These are phyloP conservation scores for Enteromius radiatus DNA, from an alignment of 2,797 vertebrate species.

Conservation along the genomic window DNA sequence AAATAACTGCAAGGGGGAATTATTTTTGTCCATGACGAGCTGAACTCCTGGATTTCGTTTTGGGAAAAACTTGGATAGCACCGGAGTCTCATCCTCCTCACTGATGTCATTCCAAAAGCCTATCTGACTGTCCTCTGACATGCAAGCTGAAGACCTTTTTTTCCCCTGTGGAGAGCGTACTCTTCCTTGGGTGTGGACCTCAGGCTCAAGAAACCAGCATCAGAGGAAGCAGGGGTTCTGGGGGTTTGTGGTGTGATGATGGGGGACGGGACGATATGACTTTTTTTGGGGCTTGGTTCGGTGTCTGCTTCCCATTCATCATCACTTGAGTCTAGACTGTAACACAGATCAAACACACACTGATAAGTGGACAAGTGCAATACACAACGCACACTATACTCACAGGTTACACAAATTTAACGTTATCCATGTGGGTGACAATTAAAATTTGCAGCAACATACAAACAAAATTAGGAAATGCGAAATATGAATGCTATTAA, in stretches of 20 bases:
- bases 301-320: background rate
- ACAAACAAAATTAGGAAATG: too few species aligned
- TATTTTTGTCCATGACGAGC: background rate
- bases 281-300: background rate
- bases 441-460: too few species aligned
- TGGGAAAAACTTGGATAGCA: background rate
- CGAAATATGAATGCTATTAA: background rate
- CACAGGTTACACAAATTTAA: too few species aligned
- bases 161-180: background rate
- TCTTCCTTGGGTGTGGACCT: background rate
- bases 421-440: too few species aligned
- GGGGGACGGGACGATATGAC: background rate
- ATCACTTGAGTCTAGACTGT: background rate
- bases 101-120: slow-evolving; percentile 19
- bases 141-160: background rate
- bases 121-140: background rate
- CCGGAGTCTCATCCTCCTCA: background rate
- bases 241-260: background rate
- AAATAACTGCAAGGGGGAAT: slow-evolving; percentile 23
- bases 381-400: background rate
- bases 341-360: background rate
- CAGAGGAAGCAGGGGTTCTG: background rate
- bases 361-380: background rate
- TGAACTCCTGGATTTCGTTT: background rate
- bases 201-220: background rate